Conservation (phyloP, 1,140 invertebrate genomes). For the Coenobita brevimanus region DNA sequence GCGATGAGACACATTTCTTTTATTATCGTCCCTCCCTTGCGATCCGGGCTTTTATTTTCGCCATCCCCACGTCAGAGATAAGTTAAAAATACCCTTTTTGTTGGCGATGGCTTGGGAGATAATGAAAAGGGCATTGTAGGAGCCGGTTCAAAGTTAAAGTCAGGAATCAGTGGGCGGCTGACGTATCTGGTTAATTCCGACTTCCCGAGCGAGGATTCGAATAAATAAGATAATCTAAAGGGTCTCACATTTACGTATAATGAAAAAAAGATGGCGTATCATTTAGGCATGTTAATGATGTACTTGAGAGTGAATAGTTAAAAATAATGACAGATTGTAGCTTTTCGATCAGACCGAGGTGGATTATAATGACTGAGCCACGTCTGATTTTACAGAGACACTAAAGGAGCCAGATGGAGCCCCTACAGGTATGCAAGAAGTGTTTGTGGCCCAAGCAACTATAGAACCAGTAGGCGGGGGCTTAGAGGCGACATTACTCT, state of each 20-base stretch:
- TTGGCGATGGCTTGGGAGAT: background rate
- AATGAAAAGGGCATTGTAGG: background rate
- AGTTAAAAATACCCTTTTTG: background rate
- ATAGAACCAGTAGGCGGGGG: background rate
- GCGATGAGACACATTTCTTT: constrained; percentile 13
- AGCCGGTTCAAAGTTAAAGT: constrained; percentile 5
- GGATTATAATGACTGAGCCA: background rate
- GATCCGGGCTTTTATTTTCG: too few species aligned
- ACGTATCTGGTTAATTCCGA: constrained; percentile 15
- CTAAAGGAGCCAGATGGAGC: constrained; percentile 45
- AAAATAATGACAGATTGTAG: background rate
- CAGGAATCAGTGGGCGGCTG: constrained; percentile 5
- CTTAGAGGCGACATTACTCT: constrained; percentile 32
- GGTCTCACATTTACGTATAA: too few species aligned
- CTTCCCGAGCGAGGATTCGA: background rate
- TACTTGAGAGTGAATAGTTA: background rate
- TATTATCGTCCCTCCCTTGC: background rate
- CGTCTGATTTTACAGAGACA: constrained; percentile 49
- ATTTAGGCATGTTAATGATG: too few species aligned
- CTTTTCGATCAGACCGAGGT: background rate
- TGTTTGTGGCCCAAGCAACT: background rate
- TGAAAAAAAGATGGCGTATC: too few species aligned
- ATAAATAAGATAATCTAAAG: background rate
- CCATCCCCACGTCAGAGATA: too few species aligned
- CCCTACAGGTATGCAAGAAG: constrained; percentile 63